A percentile compares a stretch with the other conserved stretches of the same genome.
phyloP scores from a whole-genome alignment of 2,797 vertebrate genomes.

The Poecilia velifera region DNA sequence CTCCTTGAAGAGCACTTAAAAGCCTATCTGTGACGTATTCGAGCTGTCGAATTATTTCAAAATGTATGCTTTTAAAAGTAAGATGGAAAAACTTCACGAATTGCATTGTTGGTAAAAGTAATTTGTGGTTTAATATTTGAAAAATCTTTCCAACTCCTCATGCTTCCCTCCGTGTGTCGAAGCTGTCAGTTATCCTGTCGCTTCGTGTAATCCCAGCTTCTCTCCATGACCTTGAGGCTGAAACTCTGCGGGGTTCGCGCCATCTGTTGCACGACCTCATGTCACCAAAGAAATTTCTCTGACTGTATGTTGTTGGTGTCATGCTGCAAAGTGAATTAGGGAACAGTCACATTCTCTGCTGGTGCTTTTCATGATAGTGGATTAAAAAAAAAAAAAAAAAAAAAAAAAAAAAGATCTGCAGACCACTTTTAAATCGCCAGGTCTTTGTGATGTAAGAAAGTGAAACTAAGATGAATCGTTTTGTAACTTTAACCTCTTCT shows the following conservation, averaged over 20 bases:
- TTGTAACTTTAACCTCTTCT: not conserved
- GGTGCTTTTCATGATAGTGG: not conserved
- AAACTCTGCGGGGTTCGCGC: not conserved
- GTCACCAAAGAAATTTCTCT: not conserved
- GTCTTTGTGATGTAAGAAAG: not conserved
- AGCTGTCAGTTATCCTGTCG: slow-evolving; percentile 12
- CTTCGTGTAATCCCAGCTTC: slow-evolving; percentile 11
- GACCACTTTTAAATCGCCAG: not conserved
- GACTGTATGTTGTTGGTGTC: not conserved
- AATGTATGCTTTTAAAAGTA: not conserved
- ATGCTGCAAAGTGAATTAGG: not conserved
- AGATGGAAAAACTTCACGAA: not conserved
- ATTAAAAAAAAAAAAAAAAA: not conserved
- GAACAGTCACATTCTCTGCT: not conserved
- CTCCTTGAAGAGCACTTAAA: not conserved
- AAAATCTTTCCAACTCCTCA: not conserved
- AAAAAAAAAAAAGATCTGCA: not conserved
- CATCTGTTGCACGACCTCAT: slow-evolving; percentile 21
- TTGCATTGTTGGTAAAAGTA: not conserved
- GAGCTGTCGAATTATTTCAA: not conserved
- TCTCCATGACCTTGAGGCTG: not conserved
- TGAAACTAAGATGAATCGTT: not conserved
- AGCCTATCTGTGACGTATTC: not conserved
- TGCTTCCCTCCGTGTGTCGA: not conserved
- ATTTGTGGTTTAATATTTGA: not conserved